phyloP scores from a whole-genome alignment of 2,888 invertebrate genomes.

The Tolmerus cingulatus region DNA sequence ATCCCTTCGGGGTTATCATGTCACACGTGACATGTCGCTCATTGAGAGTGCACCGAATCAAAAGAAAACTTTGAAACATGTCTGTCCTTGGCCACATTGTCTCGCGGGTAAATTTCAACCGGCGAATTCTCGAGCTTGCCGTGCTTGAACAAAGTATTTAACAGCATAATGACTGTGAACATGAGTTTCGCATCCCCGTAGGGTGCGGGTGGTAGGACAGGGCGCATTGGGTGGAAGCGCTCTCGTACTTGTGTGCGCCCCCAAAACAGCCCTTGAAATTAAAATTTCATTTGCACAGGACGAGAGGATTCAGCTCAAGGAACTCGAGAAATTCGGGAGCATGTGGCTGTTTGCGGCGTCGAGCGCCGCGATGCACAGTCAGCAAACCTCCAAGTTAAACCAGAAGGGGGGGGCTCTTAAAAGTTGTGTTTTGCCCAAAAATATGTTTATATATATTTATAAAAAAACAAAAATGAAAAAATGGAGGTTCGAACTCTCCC shows the following conservation, averaged over 20 bases:
- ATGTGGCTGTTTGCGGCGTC: constrained; percentile 1
- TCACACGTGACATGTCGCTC: constrained; percentile 11
- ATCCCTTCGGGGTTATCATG: constrained; percentile 1
- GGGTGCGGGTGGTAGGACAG: background rate
- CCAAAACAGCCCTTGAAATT: constrained; percentile 20
- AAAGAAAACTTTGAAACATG: constrained; percentile 29
- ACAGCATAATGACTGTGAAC: constrained; percentile 36
- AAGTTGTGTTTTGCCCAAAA: constrained; percentile 27
- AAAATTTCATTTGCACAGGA: constrained; percentile 39
- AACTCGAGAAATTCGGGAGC: constrained; percentile 26
- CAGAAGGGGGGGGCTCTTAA: constrained; percentile 14
- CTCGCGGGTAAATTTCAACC: constrained; percentile 19
- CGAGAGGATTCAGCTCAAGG: constrained; percentile 25
- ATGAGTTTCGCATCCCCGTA: constrained; percentile 20
- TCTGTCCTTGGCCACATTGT: constrained; percentile 26
- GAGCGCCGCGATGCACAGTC: background rate
- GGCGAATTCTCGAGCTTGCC: constrained; percentile 18
- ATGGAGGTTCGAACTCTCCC: constrained; percentile 22
- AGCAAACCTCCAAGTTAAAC: background rate
- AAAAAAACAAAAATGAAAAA: background rate
- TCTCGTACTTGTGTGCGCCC: constrained; percentile 10
- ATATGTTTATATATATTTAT: background rate
- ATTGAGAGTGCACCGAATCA: constrained; percentile 21
- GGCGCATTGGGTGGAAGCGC: background rate
- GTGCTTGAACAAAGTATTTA: constrained; percentile 35